A percentile compares a stretch with the other conserved stretches of the same genome.
phyloP scores from a whole-genome alignment of 1,140 invertebrate genomes.

The Drosophila tani region DNA sequence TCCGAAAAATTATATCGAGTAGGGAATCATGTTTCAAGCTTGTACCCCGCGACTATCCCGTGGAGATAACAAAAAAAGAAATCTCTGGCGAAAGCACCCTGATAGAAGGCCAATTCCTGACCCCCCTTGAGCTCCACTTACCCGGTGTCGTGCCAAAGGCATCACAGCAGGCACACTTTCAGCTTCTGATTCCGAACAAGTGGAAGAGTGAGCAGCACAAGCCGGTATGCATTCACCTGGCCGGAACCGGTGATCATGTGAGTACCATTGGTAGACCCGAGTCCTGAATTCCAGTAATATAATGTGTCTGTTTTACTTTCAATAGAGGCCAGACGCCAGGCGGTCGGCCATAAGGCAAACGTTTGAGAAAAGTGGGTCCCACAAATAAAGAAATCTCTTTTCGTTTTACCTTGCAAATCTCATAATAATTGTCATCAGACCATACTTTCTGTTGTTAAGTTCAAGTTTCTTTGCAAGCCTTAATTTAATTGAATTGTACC shows the following conservation, averaged over 20 bases:
- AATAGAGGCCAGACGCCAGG: slow-evolving; percentile 36
- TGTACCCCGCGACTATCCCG: slow-evolving; percentile 92
- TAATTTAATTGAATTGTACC: neutral
- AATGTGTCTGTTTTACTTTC: slow-evolving; percentile 41
- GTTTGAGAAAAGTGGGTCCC: slow-evolving; percentile 32
- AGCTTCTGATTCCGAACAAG: slow-evolving; percentile 92
- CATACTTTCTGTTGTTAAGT: neutral
- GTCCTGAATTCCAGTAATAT: neutral
- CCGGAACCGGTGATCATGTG: slow-evolving; percentile 99
- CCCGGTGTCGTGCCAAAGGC: slow-evolving; percentile 95
- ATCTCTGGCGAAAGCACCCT: slow-evolving; percentile 90
- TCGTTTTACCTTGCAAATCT: neutral
- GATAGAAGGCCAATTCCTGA: slow-evolving; percentile 95
- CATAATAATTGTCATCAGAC: neutral
- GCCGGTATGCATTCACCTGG: slow-evolving; percentile 96
- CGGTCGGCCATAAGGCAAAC: slow-evolving; percentile 25
- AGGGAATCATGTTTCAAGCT: slow-evolving; percentile 93
- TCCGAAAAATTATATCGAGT: slow-evolving; percentile 94
- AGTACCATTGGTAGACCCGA: slow-evolving; percentile 75
- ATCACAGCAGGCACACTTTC: slow-evolving; percentile 92
- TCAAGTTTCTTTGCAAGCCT: too few relatives aligned
- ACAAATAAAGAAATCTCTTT: slow-evolving; percentile 9
- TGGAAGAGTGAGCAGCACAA: slow-evolving; percentile 90
- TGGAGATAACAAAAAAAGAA: slow-evolving; percentile 96
- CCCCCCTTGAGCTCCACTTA: slow-evolving; percentile 92